Evolutionary conservation across 2,888 invertebrate genomes (phyloP).

Genomic region (Drosophila leonis): DNA sequence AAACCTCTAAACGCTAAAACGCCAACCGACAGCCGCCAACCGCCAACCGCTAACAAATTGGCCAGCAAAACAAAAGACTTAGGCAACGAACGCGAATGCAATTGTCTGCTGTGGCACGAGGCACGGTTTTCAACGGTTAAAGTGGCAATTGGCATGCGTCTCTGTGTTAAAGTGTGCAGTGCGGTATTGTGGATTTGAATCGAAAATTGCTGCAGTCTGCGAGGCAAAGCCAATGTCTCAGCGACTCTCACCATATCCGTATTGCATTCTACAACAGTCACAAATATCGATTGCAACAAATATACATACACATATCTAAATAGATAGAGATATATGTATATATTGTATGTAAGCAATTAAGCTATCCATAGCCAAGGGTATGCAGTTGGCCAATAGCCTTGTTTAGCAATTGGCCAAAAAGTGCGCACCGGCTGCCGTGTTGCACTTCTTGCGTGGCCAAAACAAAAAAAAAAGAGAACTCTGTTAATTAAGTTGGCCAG

Average conservation of each 20-base stretch:
- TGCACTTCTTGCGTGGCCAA: conserved; percentile 47
- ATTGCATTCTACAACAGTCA: conserved; percentile 9
- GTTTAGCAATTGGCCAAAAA: conserved; percentile 38
- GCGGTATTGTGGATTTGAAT: neutral
- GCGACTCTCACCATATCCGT: conserved; percentile 30
- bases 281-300: conserved; percentile 45
- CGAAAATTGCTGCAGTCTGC: neutral
- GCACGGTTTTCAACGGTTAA: conserved; percentile 66
- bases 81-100: conserved; percentile 69
- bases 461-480: conserved; percentile 62
- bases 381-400: conserved; percentile 33
- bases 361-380: conserved; percentile 60
- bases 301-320: neutral
- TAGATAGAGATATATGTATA: conserved; percentile 7
- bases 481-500: conserved; percentile 65
- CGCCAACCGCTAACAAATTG: conserved; percentile 52
- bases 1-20: conserved; percentile 24
- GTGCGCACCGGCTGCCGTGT: conserved; percentile 10
- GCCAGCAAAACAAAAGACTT: conserved; percentile 70
- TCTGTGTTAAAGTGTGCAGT: conserved; percentile 18
- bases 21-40: conserved; percentile 16
- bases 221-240: conserved; percentile 6
- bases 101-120: conserved; percentile 39
- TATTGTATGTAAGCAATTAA: no score
- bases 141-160: conserved; percentile 66